A percentile compares a stretch with the other conserved stretches of the same genome.
phyloP scores from a whole-genome alignment of 1,140 invertebrate genomes.

The Pectinophora gossypiella region DNA sequence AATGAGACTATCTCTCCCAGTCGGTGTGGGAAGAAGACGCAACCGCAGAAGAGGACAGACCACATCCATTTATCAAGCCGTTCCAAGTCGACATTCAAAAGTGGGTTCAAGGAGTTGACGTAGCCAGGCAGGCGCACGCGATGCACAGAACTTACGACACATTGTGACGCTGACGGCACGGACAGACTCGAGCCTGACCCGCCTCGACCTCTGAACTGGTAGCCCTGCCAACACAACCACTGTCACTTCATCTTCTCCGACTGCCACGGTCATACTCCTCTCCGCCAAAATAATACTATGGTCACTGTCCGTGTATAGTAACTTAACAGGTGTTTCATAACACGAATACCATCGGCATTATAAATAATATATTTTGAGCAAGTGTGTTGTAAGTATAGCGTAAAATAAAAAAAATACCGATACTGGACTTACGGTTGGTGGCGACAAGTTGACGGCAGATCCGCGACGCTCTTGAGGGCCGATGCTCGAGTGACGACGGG shows the following conservation, averaged over 20 bases:
- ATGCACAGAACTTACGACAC: conserved; percentile 76
- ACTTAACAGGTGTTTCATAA: no score
- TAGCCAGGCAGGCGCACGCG: conserved; percentile 39
- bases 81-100: conserved; percentile 54
- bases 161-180: conserved; percentile 80
- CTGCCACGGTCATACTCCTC: no score
- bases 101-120: conserved; percentile 37
- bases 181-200: conserved; percentile 84
- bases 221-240: conserved; percentile 65
- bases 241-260: conserved; percentile 31
- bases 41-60: conserved; percentile 51
- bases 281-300: neutral
- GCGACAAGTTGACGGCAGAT: conserved; percentile 90
- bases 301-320: no score
- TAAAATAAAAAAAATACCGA: no score
- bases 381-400: no score
- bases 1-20: conserved; percentile 56
- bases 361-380: no score
- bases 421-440: conserved; percentile 87
- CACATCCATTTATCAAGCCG: conserved; percentile 53
- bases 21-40: conserved; percentile 56
- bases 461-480: conserved; percentile 90
- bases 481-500: conserved; percentile 91
- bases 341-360: no score
- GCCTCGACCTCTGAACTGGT: conserved; percentile 73